phyloP scores from a whole-genome alignment of 2,797 vertebrate species.

The Lacerta agilis region DNA sequence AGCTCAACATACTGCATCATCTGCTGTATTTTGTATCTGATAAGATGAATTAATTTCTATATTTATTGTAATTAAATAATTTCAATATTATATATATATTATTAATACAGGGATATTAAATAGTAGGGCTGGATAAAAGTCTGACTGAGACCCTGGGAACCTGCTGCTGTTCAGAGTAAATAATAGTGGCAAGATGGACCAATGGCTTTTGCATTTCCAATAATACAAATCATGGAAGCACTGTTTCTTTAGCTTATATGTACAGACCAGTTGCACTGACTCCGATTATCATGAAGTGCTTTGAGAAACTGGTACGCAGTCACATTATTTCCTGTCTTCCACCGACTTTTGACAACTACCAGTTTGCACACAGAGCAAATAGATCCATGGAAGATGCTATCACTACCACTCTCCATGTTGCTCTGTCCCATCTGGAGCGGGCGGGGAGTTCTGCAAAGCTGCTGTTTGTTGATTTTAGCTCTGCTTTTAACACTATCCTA shows the following conservation, averaged over 20 bases:
- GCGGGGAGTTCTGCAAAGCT: no score
- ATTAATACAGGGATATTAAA: neutral
- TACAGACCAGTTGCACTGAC: no score
- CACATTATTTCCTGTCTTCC: no score
- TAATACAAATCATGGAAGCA: neutral
- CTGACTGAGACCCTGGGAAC: neutral
- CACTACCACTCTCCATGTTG: no score
- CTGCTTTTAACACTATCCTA: no score
- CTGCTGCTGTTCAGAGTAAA: neutral
- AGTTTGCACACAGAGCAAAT: no score
- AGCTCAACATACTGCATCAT: neutral
- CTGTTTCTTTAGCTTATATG: neutral
- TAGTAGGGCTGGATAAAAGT: neutral
- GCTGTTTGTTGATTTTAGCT: no score
- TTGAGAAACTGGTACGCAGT: no score
- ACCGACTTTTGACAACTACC: no score
- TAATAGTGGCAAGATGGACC: neutral
- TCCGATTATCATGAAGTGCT: no score
- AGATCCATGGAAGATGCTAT: no score
- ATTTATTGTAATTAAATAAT: constrained; percentile 43
- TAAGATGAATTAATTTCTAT: constrained; percentile 21
- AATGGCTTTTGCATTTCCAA: neutral
- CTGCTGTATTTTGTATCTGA: neutral
- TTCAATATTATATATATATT: neutral
- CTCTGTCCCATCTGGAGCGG: no score